Evolutionary conservation across 2,113 vertebrate genomes (phyloP).

Genomic region (Cygnus atratus): DNA sequence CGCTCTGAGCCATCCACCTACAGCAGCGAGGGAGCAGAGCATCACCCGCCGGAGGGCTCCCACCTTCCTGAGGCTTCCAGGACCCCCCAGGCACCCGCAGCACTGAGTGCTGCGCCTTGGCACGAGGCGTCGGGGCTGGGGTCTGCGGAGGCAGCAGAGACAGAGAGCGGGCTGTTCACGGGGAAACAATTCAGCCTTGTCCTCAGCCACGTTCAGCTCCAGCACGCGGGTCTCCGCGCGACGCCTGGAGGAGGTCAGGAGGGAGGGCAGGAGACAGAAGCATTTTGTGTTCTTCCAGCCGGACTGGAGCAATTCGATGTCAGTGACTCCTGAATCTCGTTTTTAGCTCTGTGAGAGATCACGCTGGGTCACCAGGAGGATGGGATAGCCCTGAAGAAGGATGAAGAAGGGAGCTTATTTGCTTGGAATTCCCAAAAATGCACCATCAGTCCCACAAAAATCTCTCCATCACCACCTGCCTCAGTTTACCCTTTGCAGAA

Average conservation of each 20-base stretch:
- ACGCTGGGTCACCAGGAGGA: neutral
- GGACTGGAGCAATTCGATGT: neutral
- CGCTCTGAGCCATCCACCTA: neutral
- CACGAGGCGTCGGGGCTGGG: neutral
- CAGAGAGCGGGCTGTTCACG: neutral
- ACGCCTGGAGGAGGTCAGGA: neutral
- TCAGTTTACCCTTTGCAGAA: neutral
- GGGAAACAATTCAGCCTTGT: slow-evolving; percentile 29
- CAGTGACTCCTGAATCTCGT: neutral
- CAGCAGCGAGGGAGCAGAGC: neutral
- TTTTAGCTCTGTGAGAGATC: neutral
- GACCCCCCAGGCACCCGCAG: neutral
- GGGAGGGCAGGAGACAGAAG: neutral
- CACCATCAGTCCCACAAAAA: neutral
- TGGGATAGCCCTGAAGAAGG: neutral
- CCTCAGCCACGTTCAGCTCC: neutral
- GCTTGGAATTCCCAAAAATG: neutral
- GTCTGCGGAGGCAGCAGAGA: neutral
- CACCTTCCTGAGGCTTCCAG: neutral
- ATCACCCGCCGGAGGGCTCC: neutral
- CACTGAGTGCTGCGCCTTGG: neutral
- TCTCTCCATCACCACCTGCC: neutral
- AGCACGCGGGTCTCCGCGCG: neutral
- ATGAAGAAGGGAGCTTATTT: neutral
- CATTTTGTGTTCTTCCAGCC: neutral